Evolutionary conservation across 1,140 invertebrate species (phyloP).

Genomic region (Euura saliciscinereae): DNA sequence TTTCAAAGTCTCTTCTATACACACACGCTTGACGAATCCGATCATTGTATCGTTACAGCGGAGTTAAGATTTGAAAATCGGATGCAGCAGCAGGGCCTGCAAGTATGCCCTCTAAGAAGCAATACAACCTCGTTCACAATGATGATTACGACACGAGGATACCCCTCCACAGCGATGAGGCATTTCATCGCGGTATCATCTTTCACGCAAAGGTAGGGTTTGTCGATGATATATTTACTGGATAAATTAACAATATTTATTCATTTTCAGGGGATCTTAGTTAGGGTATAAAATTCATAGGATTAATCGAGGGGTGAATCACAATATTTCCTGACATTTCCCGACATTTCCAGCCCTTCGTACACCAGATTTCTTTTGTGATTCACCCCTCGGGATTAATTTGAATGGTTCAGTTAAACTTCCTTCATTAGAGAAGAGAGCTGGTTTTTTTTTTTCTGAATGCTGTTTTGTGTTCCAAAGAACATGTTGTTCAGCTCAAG

Average conservation of each 20-base stretch:
- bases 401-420: too few species aligned
- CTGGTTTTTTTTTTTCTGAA: too few species aligned
- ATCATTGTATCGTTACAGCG: slow-evolving; percentile 38
- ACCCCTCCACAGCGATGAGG: slow-evolving; percentile 93
- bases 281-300: not conserved
- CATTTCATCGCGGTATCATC: slow-evolving; percentile 94
- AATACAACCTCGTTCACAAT: slow-evolving; percentile 93
- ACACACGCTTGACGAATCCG: not conserved
- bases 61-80: slow-evolving; percentile 49
- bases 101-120: slow-evolving; percentile 84
- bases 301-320: not conserved
- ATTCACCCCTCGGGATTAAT: too few species aligned
- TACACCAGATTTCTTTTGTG: too few species aligned
- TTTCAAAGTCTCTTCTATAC: not conserved
- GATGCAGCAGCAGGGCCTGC: slow-evolving; percentile 55
- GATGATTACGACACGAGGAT: slow-evolving; percentile 94
- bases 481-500: too few species aligned
- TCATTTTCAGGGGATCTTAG: not conserved
- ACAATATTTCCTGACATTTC: too few species aligned
- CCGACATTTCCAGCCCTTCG: too few species aligned
- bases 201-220: slow-evolving; percentile 93
- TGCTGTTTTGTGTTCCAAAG: too few species aligned
- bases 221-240: not conserved
- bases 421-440: too few species aligned
- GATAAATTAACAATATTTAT: not conserved